Conservation (phyloP, 2,113 vertebrate species). For the Pelvicachromis taeniatus region DNA sequence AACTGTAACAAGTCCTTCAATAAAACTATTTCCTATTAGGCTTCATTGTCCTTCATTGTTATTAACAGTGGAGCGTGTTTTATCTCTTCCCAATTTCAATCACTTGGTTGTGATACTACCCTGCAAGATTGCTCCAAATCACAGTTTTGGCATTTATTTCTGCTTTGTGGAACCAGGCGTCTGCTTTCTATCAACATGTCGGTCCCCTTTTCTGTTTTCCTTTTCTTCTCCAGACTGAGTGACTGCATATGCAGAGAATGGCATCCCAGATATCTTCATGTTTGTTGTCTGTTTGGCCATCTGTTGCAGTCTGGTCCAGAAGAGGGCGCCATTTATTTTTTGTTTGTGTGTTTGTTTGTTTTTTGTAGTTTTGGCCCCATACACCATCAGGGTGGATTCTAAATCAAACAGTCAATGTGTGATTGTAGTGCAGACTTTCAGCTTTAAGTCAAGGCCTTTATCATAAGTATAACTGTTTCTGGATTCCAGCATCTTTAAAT, state of each 20-base stretch:
- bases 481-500: neutral
- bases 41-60: neutral
- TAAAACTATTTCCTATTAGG: neutral
- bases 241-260: constrained; percentile 89
- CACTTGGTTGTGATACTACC: neutral
- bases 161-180: neutral
- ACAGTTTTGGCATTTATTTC: neutral
- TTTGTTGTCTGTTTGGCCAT: constrained; percentile 83
- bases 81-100: neutral
- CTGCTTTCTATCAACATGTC: neutral
- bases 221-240: constrained; percentile 76
- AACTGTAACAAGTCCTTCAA: neutral
- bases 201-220: neutral
- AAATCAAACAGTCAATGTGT: too few species aligned
- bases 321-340: constrained; percentile 56
- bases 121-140: neutral
- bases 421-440: too few species aligned
- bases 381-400: too few species aligned
- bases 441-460: too few species aligned
- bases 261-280: constrained; percentile 95
- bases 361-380: too few species aligned
- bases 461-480: too few species aligned
- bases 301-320: constrained; percentile 86
- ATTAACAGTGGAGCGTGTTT: neutral
- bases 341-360: constrained; percentile 9